These are phyloP conservation scores for Gila robusta DNA, from an alignment of 2,797 vertebrate species.

Conservation along the genomic window DNA sequence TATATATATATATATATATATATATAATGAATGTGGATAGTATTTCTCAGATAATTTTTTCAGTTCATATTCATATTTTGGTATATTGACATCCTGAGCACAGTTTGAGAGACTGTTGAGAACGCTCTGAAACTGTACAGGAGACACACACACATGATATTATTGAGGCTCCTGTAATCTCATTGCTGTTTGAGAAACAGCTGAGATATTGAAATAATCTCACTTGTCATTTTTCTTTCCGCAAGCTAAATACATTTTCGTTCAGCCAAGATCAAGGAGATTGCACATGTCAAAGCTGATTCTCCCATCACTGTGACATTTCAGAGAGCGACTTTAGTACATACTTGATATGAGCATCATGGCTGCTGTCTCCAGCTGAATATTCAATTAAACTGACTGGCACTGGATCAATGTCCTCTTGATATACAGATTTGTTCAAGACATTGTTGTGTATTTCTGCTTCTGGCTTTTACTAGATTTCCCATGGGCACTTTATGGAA, in stretches of 20 bases:
- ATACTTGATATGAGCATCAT: background rate
- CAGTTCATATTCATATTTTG: background rate
- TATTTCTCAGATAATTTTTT: background rate
- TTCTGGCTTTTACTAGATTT: slow-evolving; percentile 12
- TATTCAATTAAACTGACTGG: slow-evolving; percentile 39
- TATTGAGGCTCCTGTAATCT: background rate
- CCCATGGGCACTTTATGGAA: background rate
- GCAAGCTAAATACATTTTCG: slow-evolving; percentile 13
- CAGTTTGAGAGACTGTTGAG: background rate
- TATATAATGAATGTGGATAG: background rate
- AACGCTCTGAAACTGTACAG: background rate
- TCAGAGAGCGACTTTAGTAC: background rate
- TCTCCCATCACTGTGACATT: background rate
- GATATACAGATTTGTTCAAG: slow-evolving; percentile 33
- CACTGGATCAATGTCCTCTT: slow-evolving; percentile 17
- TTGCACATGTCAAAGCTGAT: slow-evolving; percentile 26
- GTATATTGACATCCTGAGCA: background rate
- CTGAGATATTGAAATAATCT: slow-evolving; percentile 14
- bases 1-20: no score
- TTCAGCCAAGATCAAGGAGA: slow-evolving; percentile 20
- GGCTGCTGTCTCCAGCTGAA: background rate
- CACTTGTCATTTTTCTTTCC: background rate
- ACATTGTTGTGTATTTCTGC: background rate
- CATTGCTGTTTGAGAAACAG: slow-evolving; percentile 17
- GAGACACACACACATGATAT: background rate